Evolutionary conservation across 1,140 invertebrate species (phyloP).

Genomic region (Triops cancriformis): DNA sequence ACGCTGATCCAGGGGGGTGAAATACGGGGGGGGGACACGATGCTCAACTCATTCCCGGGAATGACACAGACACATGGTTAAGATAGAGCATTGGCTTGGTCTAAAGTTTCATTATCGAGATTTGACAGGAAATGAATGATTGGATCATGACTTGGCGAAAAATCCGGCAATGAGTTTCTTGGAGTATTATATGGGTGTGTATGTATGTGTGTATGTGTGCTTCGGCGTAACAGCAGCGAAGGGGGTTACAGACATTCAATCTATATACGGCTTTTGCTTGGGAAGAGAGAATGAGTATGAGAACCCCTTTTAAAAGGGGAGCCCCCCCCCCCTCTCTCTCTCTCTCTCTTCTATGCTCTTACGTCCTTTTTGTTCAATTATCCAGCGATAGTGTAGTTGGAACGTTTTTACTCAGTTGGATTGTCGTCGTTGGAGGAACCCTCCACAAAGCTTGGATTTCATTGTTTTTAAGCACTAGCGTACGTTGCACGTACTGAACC

Average conservation of each 20-base stretch:
- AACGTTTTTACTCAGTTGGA: not conserved
- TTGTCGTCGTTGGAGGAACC: not conserved
- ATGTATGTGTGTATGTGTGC: not conserved
- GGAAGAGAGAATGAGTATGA: not conserved
- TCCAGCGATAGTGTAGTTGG: not conserved
- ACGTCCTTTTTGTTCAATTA: conserved; percentile 8
- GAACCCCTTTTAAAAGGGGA: not conserved
- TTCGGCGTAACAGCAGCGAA: not conserved
- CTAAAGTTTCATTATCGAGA: not conserved
- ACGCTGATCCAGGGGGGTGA: not conserved
- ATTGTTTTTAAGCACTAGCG: not conserved
- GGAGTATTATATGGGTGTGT: not conserved
- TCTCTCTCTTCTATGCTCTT: not conserved
- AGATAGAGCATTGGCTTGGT: not conserved
- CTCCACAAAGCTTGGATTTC: not conserved
- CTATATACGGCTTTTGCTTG: not conserved
- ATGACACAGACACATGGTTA: not conserved
- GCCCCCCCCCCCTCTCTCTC: not conserved
- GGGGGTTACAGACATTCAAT: conserved; percentile 5
- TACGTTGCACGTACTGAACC: not conserved
- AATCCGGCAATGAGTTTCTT: not conserved
- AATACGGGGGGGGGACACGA: not conserved
- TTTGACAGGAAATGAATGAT: not conserved
- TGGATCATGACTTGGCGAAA: conserved; percentile 1
- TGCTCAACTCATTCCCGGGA: not conserved